Conservation (phyloP, 2,113 vertebrate genomes). For the Cranoglanis bouderius region DNA sequence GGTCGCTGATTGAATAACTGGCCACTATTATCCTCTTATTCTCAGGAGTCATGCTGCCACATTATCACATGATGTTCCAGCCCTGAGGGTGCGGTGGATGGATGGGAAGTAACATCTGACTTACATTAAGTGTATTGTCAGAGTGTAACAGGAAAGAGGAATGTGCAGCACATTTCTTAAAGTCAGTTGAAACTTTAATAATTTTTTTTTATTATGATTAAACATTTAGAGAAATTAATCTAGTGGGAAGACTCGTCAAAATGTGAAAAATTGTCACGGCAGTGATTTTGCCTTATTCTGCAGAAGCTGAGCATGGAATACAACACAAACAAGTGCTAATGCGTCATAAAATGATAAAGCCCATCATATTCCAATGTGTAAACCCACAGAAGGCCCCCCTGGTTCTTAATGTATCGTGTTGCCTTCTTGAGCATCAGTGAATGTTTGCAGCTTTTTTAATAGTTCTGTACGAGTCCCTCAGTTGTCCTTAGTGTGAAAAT, state of each 20-base stretch:
- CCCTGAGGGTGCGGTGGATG: slow-evolving; percentile 2
- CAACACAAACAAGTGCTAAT: neutral
- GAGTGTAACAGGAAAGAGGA: neutral
- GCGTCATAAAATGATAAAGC: neutral
- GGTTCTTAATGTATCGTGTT: no score
- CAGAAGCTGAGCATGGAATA: neutral
- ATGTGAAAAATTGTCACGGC: neutral
- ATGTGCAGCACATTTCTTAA: neutral
- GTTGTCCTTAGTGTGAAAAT: no score
- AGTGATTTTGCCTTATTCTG: neutral
- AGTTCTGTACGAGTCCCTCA: no score
- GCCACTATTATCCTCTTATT: neutral
- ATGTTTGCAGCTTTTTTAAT: no score
- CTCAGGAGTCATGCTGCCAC: neutral
- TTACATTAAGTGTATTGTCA: neutral
- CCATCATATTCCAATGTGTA: neutral
- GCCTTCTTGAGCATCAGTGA: no score
- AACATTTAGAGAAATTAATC: neutral
- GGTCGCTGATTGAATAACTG: slow-evolving; percentile 18
- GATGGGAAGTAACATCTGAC: neutral
- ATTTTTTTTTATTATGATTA: neutral
- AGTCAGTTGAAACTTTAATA: neutral
- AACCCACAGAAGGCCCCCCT: neutral
- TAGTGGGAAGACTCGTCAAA: neutral
- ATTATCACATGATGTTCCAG: slow-evolving; percentile 24